A percentile compares a stretch with the other conserved stretches of the same genome.
Evolutionary conservation across 2,888 invertebrate genomes (phyloP).

Genomic region (Drosophila rellima): DNA sequence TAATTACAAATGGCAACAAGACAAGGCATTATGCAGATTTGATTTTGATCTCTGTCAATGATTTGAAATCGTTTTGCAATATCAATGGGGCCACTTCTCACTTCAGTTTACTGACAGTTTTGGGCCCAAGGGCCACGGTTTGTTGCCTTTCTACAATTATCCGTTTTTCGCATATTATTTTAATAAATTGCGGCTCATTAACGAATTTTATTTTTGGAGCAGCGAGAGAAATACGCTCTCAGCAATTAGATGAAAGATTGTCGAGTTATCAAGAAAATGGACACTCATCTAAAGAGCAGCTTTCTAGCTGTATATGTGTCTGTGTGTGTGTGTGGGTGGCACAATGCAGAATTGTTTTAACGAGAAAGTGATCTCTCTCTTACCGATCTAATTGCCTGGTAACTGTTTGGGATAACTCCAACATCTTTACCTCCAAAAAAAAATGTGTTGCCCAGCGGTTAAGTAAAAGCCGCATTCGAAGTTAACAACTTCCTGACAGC

Average conservation of each 20-base stretch:
- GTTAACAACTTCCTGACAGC: slow-evolving; percentile 68
- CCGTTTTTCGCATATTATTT: slow-evolving; percentile 56
- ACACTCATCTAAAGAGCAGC: slow-evolving; percentile 20
- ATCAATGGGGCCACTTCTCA: slow-evolving; percentile 23
- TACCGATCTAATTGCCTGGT: slow-evolving; percentile 8
- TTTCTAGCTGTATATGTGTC: slow-evolving; percentile 32
- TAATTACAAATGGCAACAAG: slow-evolving; percentile 78
- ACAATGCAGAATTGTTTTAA: slow-evolving; percentile 7
- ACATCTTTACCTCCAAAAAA: not conserved
- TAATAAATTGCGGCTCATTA: slow-evolving; percentile 57
- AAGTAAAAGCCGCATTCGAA: slow-evolving; percentile 45
- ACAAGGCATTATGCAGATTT: slow-evolving; percentile 66
- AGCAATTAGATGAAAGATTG: slow-evolving; percentile 51
- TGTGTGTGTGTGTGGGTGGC: slow-evolving; percentile 34
- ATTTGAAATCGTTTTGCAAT: slow-evolving; percentile 33
- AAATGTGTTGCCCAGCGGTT: slow-evolving; percentile 9
- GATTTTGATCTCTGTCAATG: slow-evolving; percentile 52
- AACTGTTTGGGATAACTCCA: not conserved
- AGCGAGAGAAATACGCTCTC: slow-evolving; percentile 27
- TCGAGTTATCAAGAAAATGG: slow-evolving; percentile 24
- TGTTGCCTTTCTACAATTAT: slow-evolving; percentile 35
- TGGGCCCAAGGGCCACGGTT: slow-evolving; percentile 48
- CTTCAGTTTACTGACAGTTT: slow-evolving; percentile 18
- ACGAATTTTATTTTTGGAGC: slow-evolving; percentile 24
- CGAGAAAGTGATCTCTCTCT: slow-evolving; percentile 10